Evolutionary conservation across 2,113 vertebrate species (phyloP).

Genomic region (Probosciger aterrimus): DNA sequence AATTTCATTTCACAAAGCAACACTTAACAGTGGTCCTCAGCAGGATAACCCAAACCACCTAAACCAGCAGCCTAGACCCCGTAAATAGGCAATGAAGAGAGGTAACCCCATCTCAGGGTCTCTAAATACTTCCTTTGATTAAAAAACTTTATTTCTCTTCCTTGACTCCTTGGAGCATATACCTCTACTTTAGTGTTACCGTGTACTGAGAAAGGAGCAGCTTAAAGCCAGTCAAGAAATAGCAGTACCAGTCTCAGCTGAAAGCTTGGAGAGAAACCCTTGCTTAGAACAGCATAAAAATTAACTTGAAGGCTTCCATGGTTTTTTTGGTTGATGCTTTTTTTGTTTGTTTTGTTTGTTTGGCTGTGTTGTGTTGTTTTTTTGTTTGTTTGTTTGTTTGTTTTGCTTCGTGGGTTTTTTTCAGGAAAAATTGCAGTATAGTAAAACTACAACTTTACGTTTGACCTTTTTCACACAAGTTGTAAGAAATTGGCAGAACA

Average conservation of each 20-base stretch:
- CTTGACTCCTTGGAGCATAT: background rate
- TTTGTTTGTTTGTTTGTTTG: background rate
- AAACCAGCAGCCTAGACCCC: conserved; percentile 36
- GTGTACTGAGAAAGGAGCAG: background rate
- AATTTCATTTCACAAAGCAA: background rate
- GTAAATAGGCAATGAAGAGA: background rate
- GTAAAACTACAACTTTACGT: background rate
- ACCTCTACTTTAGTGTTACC: background rate
- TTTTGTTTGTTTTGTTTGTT: background rate
- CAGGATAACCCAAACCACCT: conserved; percentile 1
- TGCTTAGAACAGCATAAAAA: background rate
- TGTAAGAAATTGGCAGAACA: background rate
- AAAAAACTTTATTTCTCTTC: background rate
- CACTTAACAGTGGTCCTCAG: background rate
- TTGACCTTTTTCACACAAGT: background rate
- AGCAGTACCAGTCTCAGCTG: background rate
- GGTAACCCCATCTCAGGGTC: background rate
- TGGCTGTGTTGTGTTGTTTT: background rate
- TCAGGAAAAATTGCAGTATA: background rate
- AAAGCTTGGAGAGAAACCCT: background rate
- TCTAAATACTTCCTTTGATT: background rate
- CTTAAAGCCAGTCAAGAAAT: background rate
- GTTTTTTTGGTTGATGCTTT: background rate
- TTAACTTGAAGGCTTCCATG: background rate
- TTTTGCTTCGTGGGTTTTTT: fast-evolving